Evolutionary conservation across 2,797 vertebrate species (phyloP), one percentile per base, ranked within the genome.

Genomic region (Macropodus opercularis): DNA sequence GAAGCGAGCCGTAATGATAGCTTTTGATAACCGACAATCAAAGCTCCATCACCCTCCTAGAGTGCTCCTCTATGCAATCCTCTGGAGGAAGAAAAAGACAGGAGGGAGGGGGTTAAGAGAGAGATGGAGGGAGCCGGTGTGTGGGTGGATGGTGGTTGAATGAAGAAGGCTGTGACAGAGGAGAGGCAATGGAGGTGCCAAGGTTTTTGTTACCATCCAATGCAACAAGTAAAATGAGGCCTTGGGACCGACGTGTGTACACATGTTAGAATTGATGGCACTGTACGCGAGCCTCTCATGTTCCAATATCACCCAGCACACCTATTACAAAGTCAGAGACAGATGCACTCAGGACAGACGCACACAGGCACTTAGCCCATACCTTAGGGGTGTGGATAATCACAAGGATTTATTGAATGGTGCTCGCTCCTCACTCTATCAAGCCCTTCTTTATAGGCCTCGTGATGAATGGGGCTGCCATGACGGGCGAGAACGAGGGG

Each of bases 331-430:
- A 81, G 75, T 71, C 87, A 75, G 72, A 86, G 69, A 86, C 76
- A 84, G 78, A 90, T 81, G 76, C 39, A 68, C 34, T 58, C 32
- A 15, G 49, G 38, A 64, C 50, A 73, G 63, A 31, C 63, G 62
- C 32, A 61, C 54, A 59, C 49, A 69, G 15, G 44, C 61, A 51
- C 62, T 63, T 57, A 52, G 69, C 69, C 69, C 74, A 57, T 73
- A 82, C 83, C 85, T 85, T 56, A 75, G 74, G 84, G 89, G 78
- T 59, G 73, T 86, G 86, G 87, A 87, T 91, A 91, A 92, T 90
- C 85, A 87, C 74, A 73, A 87, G 88, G 89, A 92, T 91, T 91
- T 91, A 91, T 91, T 90, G 90, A 91, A 89, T 84, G 81, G 72
- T 80, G 77, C 81, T 80, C 71, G 70, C 85, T 85, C 81, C 85